Conservation (phyloP, 1,140 invertebrate genomes). For the Periplaneta americana region DNA sequence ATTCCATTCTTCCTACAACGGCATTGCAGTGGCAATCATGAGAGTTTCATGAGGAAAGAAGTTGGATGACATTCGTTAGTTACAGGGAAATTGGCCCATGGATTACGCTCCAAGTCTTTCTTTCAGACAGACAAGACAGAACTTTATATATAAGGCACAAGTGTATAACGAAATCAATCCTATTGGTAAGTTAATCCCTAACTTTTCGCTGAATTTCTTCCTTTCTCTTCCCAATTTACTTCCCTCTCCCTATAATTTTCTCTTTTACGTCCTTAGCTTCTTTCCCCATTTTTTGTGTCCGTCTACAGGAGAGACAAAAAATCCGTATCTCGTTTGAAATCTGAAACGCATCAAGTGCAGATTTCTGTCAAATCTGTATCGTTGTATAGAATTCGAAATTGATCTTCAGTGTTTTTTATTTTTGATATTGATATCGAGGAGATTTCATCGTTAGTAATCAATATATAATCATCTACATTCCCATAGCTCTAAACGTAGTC, state of each 20-base stretch:
- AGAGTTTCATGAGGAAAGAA: neutral
- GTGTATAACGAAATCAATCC: neutral
- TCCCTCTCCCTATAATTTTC: neutral
- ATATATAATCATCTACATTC: no score
- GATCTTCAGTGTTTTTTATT: no score
- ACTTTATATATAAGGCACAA: neutral
- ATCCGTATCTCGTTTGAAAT: neutral
- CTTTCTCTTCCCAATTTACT: neutral
- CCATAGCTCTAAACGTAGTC: no score
- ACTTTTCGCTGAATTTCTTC: neutral
- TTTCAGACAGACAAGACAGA: neutral
- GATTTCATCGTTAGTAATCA: no score
- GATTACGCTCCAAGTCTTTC: neutral
- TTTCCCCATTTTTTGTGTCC: no score
- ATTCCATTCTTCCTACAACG: neutral
- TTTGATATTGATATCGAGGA: no score
- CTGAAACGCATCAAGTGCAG: no score
- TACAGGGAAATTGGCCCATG: neutral
- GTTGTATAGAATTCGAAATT: no score
- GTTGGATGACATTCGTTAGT: neutral
- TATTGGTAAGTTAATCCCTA: neutral
- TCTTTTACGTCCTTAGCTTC: neutral
- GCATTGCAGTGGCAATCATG: neutral
- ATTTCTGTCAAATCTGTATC: no score
- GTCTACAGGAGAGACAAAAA: neutral